These are phyloP conservation scores for Dasypus novemcinctus DNA, from an alignment of 2,113 vertebrate genomes.

Conservation along the genomic window DNA sequence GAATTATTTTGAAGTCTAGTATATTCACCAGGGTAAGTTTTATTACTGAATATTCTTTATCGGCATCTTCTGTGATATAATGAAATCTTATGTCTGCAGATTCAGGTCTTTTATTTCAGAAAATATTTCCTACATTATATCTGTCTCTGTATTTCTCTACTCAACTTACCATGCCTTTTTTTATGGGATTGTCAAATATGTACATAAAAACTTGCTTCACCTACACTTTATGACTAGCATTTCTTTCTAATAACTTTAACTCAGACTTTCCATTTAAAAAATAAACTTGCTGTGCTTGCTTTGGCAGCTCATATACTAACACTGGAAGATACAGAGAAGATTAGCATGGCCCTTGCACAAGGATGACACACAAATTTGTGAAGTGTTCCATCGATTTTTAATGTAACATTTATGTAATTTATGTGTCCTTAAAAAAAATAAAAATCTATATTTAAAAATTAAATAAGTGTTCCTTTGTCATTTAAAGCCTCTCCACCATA, in stretches of 20 bases:
- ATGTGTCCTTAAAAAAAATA: no score
- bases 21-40: not conserved
- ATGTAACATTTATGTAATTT: no score
- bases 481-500: not conserved
- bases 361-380: no score
- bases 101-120: not conserved
- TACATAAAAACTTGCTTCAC: no score
- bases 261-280: not conserved
- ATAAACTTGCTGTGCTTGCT: no score
- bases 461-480: not conserved
- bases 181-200: not conserved
- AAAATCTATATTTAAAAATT: no score
- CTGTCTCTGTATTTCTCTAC: no score
- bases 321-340: no score
- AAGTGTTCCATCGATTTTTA: no score
- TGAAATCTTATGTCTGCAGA: not conserved
- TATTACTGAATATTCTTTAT: not conserved
- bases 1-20: not conserved
- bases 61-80: not conserved
- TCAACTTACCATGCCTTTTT: not conserved
- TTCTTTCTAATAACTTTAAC: not conserved
- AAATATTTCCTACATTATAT: no score
- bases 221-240: not conserved
- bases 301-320: no score
- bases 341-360: no score